Evolutionary conservation across 1,140 invertebrate species (phyloP).

Genomic region (Heliconius melpomene): DNA sequence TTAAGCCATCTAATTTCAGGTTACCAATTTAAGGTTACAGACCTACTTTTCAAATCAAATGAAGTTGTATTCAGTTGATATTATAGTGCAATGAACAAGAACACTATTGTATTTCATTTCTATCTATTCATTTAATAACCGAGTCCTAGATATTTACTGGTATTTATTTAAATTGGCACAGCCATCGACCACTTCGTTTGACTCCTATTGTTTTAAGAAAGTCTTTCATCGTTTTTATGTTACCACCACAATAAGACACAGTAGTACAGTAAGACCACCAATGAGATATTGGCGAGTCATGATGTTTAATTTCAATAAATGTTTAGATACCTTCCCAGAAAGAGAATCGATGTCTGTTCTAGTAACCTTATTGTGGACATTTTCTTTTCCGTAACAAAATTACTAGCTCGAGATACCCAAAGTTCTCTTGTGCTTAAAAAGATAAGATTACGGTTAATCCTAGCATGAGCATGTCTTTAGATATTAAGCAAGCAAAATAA

Average conservation of each 20-base stretch:
- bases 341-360: constrained; percentile 41
- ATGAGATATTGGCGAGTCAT: constrained; percentile 39
- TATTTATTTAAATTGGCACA: constrained; percentile 13
- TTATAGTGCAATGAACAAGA: not conserved
- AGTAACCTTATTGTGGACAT: constrained; percentile 46
- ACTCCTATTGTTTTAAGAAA: constrained; percentile 6
- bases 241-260: no score
- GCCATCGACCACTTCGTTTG: constrained; percentile 1
- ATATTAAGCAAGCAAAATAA: not conserved
- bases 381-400: constrained; percentile 45
- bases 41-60: not conserved
- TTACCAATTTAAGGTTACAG: not conserved
- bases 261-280: constrained; percentile 26
- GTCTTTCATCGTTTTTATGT: constrained; percentile 20
- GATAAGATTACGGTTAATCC: constrained; percentile 28
- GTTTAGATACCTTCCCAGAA: constrained; percentile 23
- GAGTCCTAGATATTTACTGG: not conserved
- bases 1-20: not conserved
- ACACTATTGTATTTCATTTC: not conserved
- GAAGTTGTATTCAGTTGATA: not conserved
- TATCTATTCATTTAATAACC: constrained; percentile 12
- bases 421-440: constrained; percentile 16
- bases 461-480: constrained; percentile 14
- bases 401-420: constrained; percentile 26
- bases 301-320: constrained; percentile 42